Evolutionary conservation across 2,797 vertebrate species (phyloP).

Genomic region (Yasuhikotakia modesta): DNA sequence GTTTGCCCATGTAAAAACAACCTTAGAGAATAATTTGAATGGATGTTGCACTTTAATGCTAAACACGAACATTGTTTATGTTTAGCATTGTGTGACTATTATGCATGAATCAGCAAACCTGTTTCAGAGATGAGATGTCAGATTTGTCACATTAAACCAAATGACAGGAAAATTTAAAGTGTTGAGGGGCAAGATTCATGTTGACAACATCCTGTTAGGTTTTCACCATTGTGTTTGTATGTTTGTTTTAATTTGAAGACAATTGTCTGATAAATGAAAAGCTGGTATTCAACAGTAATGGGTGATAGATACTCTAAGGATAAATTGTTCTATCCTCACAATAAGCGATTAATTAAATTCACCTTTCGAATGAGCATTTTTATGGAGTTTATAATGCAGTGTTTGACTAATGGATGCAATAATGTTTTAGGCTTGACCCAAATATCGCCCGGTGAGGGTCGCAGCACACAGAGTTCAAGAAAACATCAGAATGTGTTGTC

Average conservation of each 20-base stretch:
- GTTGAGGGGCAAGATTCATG: conserved; percentile 6
- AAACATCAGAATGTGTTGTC: conserved; percentile 15
- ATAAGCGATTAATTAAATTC: conserved; percentile 8
- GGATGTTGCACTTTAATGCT: too few relatives aligned
- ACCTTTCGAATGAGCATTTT: conserved; percentile 7
- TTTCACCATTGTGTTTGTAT: background rate
- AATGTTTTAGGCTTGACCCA: background rate
- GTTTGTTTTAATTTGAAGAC: conserved; percentile 11
- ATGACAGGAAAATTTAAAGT: conserved; percentile 13
- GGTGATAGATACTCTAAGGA: conserved; percentile 20
- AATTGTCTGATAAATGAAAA: background rate
- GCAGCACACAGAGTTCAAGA: background rate
- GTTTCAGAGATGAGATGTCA: conserved; percentile 17
- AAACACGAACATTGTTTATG: too few relatives aligned
- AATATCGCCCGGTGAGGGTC: background rate
- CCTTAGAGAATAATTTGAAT: background rate
- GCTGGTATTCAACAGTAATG: conserved; percentile 12
- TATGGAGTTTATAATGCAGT: conserved; percentile 10
- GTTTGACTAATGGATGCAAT: conserved; percentile 23
- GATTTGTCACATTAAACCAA: conserved; percentile 33
- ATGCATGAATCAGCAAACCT: conserved; percentile 21
- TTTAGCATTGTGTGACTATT: conserved; percentile 5
- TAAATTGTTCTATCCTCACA: background rate
- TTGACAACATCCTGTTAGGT: conserved; percentile 5
- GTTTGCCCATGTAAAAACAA: background rate